Percentiles rank a stretch among this genome's conserved stretches.
phyloP scores from a whole-genome alignment of 2,113 vertebrate species.

The Apodemus sylvaticus region DNA sequence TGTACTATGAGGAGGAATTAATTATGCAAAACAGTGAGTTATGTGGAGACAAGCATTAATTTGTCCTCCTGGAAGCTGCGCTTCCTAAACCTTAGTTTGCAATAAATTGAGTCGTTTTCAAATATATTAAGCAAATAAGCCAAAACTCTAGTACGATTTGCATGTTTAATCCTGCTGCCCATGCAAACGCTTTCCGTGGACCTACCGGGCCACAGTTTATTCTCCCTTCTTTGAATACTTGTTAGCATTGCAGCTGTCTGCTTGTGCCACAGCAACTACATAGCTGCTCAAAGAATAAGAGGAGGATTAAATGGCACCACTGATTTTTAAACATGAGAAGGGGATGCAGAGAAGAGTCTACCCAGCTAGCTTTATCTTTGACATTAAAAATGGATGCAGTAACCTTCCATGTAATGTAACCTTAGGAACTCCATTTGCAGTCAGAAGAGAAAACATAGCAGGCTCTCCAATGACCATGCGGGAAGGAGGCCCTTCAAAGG shows the following conservation, averaged over 20 bases:
- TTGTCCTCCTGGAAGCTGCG: conserved; percentile 69
- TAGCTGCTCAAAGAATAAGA: not conserved
- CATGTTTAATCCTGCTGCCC: conserved; percentile 23
- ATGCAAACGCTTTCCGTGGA: not conserved
- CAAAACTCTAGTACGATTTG: conserved; percentile 7
- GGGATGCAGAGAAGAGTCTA: not conserved
- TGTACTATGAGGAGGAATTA: conserved; percentile 74
- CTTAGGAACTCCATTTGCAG: not conserved
- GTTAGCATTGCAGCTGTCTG: conserved; percentile 1
- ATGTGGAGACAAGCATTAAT: conserved; percentile 69
- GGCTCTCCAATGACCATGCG: not conserved
- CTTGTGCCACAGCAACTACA: not conserved
- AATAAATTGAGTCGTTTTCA: conserved; percentile 72
- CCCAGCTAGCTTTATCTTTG: not conserved
- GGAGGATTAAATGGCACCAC: not conserved
- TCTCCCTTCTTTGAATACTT: not conserved
- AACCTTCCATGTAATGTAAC: not conserved
- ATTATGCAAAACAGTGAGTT: conserved; percentile 76
- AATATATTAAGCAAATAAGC: conserved; percentile 65
- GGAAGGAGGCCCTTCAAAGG: not conserved
- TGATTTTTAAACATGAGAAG: not conserved
- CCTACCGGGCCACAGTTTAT: not conserved
- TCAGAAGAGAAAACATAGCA: not conserved
- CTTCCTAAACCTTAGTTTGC: conserved; percentile 68
- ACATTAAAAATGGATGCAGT: not conserved